phyloP scores from a whole-genome alignment of 2,113 vertebrate species.

The Desmodus rotundus region DNA sequence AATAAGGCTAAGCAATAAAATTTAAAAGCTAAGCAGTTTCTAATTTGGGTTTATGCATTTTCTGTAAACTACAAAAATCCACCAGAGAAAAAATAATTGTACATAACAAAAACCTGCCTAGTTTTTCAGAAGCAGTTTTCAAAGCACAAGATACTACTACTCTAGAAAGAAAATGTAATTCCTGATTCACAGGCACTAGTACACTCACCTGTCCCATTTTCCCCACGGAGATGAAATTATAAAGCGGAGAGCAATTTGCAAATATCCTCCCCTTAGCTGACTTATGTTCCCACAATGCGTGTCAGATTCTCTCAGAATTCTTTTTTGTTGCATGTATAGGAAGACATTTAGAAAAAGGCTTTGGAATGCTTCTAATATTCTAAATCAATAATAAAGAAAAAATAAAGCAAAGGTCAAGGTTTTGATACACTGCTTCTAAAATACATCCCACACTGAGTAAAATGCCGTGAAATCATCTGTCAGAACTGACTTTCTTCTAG shows the following conservation, averaged over 20 bases:
- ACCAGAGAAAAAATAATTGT: background rate
- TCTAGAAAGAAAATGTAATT: slow-evolving; percentile 45
- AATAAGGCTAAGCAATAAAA: slow-evolving; percentile 42
- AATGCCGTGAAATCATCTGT: slow-evolving; percentile 75
- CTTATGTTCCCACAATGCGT: slow-evolving; percentile 60
- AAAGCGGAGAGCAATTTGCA: slow-evolving; percentile 58
- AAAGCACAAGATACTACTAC: background rate
- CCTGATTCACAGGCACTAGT: slow-evolving; percentile 38
- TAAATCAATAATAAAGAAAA: slow-evolving; percentile 73
- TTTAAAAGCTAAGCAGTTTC: slow-evolving; percentile 58
- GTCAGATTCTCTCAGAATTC: slow-evolving; percentile 55
- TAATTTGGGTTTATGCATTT: slow-evolving; percentile 54
- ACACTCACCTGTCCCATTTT: slow-evolving; percentile 23
- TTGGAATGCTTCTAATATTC: slow-evolving; percentile 72
- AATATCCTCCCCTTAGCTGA: slow-evolving; percentile 26
- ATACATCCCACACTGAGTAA: slow-evolving; percentile 65
- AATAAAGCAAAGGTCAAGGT: slow-evolving; percentile 75
- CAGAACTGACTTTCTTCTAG: slow-evolving; percentile 67
- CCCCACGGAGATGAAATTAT: slow-evolving; percentile 58
- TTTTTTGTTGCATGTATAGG: slow-evolving; percentile 64
- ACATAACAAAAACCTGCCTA: slow-evolving; percentile 35
- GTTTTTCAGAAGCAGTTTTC: slow-evolving; percentile 22
- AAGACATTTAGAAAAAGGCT: slow-evolving; percentile 69
- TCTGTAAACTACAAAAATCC: slow-evolving; percentile 24
- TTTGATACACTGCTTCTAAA: slow-evolving; percentile 71